Conservation (phyloP, 2,113 vertebrate genomes). For the Heloderma charlesbogerti region DNA sequence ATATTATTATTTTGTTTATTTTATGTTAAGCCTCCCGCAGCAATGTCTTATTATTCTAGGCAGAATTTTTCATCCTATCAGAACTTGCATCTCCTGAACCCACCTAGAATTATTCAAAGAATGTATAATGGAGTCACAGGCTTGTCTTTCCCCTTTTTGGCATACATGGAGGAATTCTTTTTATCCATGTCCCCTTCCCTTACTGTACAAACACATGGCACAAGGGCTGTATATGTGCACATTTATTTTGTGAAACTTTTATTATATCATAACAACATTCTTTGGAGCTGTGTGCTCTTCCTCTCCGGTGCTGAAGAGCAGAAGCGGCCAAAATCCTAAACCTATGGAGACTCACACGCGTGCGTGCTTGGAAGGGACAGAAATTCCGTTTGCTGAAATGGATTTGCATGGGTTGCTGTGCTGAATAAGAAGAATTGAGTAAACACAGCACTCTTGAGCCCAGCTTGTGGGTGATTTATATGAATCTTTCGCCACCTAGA, state of each 20-base stretch:
- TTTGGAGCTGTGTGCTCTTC: neutral
- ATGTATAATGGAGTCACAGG: too few species aligned
- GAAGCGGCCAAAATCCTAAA: neutral
- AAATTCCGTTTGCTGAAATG: neutral
- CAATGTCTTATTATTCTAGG: too few species aligned
- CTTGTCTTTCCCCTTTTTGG: too few species aligned
- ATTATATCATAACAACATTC: neutral
- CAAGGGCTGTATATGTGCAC: neutral
- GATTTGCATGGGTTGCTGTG: conserved; percentile 4
- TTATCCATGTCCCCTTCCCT: neutral
- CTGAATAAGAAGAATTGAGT: conserved; percentile 24
- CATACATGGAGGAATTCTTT: too few species aligned
- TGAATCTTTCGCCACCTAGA: conserved; percentile 46
- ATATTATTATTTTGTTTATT: too few species aligned
- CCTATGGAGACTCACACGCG: neutral
- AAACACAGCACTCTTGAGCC: conserved; percentile 13
- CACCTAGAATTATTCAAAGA: too few species aligned
- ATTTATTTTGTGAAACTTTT: neutral
- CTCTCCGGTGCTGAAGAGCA: neutral
- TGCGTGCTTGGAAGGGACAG: neutral
- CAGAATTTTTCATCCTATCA: too few species aligned
- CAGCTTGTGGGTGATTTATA: conserved; percentile 37
- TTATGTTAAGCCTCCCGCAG: too few species aligned
- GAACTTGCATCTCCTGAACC: too few species aligned
- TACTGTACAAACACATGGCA: neutral